Conservation (phyloP, 2,113 vertebrate species). For the Podilymbus podiceps region DNA sequence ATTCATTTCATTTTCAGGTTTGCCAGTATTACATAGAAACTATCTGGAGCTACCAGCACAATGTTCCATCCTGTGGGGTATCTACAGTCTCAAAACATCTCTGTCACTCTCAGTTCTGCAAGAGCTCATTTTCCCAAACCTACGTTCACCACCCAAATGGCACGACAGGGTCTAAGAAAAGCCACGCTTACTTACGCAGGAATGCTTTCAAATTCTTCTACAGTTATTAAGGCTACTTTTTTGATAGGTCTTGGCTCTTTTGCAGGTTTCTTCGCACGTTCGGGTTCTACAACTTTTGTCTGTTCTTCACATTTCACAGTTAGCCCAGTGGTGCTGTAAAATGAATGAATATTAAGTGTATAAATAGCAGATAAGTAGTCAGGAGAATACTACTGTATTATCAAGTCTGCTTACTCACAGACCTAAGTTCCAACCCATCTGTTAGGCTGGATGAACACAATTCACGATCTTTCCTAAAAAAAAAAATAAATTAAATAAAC, state of each 20-base stretch:
- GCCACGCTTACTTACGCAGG: conserved; percentile 67
- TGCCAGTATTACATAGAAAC: neutral
- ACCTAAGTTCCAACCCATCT: neutral
- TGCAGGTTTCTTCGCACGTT: neutral
- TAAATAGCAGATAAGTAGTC: neutral
- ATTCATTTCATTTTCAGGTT: neutral
- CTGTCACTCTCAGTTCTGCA: neutral
- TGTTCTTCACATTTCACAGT: neutral
- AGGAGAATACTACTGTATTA: neutral
- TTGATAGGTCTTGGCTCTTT: conserved; percentile 52
- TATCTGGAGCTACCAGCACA: neutral
- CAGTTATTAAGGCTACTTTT: conserved; percentile 60
- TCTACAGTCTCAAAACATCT: neutral
- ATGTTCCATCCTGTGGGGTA: neutral
- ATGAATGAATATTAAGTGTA: neutral
- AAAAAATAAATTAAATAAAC: neutral
- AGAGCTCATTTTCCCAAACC: neutral
- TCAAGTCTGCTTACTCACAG: neutral
- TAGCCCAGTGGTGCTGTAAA: neutral
- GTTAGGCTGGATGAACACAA: neutral
- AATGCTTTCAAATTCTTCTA: conserved; percentile 68
- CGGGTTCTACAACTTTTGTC: neutral
- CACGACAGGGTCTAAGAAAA: neutral
- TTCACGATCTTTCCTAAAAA: neutral
- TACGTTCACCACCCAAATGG: accelerated